Percentiles rank a stretch among this genome's conserved stretches.
Conservation (phyloP, 2,797 vertebrate genomes). For the Streptopelia turtur region DNA sequence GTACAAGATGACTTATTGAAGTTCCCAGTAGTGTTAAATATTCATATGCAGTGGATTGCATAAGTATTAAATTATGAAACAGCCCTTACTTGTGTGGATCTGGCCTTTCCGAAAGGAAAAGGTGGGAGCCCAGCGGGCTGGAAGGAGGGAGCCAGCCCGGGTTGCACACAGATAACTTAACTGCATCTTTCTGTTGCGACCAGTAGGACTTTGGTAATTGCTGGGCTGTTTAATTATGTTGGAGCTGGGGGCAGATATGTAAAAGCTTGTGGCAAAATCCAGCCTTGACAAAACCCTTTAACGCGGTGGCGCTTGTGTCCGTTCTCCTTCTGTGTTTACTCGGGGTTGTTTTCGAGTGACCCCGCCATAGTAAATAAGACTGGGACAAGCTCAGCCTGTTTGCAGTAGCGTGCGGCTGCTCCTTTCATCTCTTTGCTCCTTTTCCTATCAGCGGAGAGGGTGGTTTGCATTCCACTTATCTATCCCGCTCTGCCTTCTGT, state of each 20-base stretch:
- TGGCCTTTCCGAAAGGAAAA: background rate
- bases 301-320: rapidly evolving
- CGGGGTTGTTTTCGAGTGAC: background rate
- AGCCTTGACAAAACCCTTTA: rapidly evolving
- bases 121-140: background rate
- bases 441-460: background rate
- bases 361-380: background rate
- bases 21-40: conserved; percentile 44
- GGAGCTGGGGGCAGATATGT: background rate
- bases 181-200: rapidly evolving
- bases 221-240: background rate
- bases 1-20: conserved; percentile 36
- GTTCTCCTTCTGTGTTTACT: background rate
- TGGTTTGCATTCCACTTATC: conserved; percentile 53
- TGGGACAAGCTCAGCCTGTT: background rate
- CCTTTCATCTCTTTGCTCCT: background rate
- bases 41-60: background rate
- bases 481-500: background rate
- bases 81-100: background rate
- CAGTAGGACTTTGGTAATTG: rapidly evolving
- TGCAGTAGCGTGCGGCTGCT: background rate
- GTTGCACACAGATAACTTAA: rapidly evolving
- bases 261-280: background rate
- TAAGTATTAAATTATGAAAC: conserved; percentile 37
- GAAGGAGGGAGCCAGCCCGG: background rate